Conservation (phyloP, 2,797 vertebrate genomes). For the Fistularia tabacaria region DNA sequence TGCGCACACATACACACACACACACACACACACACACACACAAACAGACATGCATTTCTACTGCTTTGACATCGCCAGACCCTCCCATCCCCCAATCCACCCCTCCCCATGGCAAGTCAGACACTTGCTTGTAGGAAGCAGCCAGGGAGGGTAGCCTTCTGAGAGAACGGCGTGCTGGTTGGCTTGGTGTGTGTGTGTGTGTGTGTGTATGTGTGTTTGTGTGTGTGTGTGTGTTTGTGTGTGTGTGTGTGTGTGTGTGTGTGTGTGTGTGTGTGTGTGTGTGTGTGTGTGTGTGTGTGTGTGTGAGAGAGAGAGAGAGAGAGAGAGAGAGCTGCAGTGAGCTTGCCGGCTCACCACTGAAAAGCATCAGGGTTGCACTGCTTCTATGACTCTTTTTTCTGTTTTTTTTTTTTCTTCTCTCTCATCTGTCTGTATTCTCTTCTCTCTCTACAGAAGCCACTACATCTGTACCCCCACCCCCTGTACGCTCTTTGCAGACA, state of each 20-base stretch:
- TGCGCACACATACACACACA: constrained; percentile 12
- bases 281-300: too few species aligned
- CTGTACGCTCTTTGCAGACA: constrained; percentile 28
- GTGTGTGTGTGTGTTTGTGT: too few species aligned
- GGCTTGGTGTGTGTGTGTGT: constrained; percentile 11
- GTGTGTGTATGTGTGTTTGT: constrained; percentile 6
- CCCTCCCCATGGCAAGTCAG: constrained; percentile 17
- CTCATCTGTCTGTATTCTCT: constrained; percentile 8
- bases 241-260: constrained; percentile 6
- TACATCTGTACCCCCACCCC: constrained; percentile 15
- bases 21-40: neutral
- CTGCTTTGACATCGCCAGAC: constrained; percentile 2
- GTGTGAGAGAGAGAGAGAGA: too few species aligned
- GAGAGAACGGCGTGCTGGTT: constrained; percentile 31
- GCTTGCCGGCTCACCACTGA: constrained; percentile 22
- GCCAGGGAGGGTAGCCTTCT: constrained; percentile 4
- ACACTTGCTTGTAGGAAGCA: constrained; percentile 13
- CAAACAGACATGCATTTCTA: neutral
- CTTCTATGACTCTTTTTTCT: constrained; percentile 21
- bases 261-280: constrained; percentile 9
- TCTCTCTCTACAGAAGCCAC: constrained; percentile 44
- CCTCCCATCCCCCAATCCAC: constrained; percentile 25
- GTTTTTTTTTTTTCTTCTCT: constrained; percentile 14
- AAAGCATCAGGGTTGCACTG: constrained; percentile 19
- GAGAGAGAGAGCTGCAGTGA: neutral